A percentile compares a stretch with the other conserved stretches of the same genome.
phyloP scores from a whole-genome alignment of 2,113 vertebrate genomes.

The Mionectes macconnelli region DNA sequence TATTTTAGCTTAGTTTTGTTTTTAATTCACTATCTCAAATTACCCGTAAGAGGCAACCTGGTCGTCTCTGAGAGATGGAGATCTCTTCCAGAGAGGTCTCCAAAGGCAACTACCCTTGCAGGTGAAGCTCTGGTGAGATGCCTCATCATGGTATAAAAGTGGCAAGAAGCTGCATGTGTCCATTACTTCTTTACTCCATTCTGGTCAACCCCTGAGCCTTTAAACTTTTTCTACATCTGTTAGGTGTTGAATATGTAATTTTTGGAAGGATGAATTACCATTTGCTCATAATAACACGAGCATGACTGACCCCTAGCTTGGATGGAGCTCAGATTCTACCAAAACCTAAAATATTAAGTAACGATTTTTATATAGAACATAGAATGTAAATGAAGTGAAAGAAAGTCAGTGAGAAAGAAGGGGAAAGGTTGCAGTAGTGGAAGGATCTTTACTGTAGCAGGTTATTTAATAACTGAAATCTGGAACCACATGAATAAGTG shows the following conservation, averaged over 20 bases:
- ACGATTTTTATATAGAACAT: neutral
- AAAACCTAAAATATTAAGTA: neutral
- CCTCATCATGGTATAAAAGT: neutral
- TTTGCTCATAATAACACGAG: neutral
- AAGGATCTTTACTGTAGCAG: neutral
- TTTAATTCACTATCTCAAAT: neutral
- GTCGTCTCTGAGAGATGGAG: neutral
- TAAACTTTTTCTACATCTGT: neutral
- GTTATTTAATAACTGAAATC: neutral
- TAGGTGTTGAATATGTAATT: neutral
- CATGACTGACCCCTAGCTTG: neutral
- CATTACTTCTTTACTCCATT: neutral
- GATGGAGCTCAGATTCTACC: neutral
- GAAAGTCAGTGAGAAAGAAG: neutral
- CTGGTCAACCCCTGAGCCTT: neutral
- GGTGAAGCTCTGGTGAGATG: neutral
- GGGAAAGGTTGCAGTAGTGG: neutral
- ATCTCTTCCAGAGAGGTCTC: neutral
- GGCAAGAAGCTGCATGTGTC: neutral
- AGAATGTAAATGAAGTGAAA: neutral
- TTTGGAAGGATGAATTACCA: neutral
- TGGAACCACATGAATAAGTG: neutral
- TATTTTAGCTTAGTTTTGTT: neutral
- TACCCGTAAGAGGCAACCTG: neutral
- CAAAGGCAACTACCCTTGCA: neutral